Base-by-base conservation (phyloP, 2,888 invertebrate species). In the Tromatobia lineatoria region DNA sequence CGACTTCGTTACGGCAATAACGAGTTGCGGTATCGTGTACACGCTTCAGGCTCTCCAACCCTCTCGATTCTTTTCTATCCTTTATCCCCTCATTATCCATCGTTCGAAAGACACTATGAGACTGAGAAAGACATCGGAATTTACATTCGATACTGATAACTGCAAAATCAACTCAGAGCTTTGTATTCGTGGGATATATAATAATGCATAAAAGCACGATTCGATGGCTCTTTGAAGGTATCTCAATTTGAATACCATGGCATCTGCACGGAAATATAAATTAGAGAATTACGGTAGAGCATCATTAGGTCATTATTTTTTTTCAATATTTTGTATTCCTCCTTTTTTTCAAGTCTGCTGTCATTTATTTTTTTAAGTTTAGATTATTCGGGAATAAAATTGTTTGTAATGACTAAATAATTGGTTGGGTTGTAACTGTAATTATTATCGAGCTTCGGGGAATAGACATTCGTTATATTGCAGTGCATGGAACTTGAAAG, bases 1-100 rank as follows among this genome's bases (percentile, higher is more conserved):
- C 80, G 80, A 80, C 80, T 80, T 80, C 80, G 80, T 80, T 80
- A 80, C 80, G 75, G 80, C 64, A 80, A 80, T 80, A 80, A 80
- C 80, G 75, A 80, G 75, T 80, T 80, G 75, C 52, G 80, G 80
- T 80, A 80, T 80, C 80, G 75, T 69, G 59, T 75, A 64, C 75
- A 80, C 59, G 74, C 74, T 67, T 29, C 59, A 7, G 47, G 23
- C 69, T 25, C 69, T 45, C 11, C 29, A 8, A 23, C 23, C 54
- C 42, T 3, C 34, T 13, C 15, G 23, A 11, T 20, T 11, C 64
- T 1, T 10, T 23, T 7, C 25, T 34, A 15, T 47, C 59, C 64
- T 69, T 80, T 75, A 75, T 80, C 69, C 42, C 42, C 69, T 70
- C 69, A 69, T 75, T 75, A 70, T 80, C 61, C 75, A 64, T 61